Conservation (phyloP, 2,888 invertebrate species). For the Patella depressa region DNA sequence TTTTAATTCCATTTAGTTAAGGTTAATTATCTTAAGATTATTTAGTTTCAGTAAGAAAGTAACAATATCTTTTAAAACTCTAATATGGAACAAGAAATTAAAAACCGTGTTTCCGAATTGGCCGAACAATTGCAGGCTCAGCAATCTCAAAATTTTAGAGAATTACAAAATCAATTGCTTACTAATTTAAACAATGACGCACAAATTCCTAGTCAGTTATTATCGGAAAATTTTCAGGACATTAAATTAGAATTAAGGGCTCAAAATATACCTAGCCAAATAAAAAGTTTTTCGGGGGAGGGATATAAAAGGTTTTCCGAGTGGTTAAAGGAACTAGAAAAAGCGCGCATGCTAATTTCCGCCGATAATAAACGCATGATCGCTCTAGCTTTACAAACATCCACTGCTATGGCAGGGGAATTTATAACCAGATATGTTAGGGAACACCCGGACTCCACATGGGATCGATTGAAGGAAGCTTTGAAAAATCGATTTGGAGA, state of each 20-base stretch:
- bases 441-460: not conserved
- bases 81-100: too few species aligned
- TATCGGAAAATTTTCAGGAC: not conserved
- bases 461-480: not conserved
- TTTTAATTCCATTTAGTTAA: too few species aligned
- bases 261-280: not conserved
- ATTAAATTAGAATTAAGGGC: not conserved
- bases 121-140: too few species aligned
- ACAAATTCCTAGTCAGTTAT: not conserved
- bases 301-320: not conserved
- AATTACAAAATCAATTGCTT: too few species aligned
- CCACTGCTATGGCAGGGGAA: not conserved
- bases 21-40: too few species aligned
- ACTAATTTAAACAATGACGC: too few species aligned
- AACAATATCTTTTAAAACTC: too few species aligned
- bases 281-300: not conserved
- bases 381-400: not conserved
- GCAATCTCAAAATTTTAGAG: too few species aligned
- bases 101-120: too few species aligned
- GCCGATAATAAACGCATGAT: conserved; percentile 1
- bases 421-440: not conserved
- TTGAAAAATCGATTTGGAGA: not conserved
- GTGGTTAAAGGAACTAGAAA: not conserved
- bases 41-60: too few species aligned
- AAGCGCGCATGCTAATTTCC: not conserved